Percentiles rank a stretch among this genome's conserved stretches.
Evolutionary conservation across 1,140 invertebrate genomes (phyloP).

Genomic region (Apis laboriosa): DNA sequence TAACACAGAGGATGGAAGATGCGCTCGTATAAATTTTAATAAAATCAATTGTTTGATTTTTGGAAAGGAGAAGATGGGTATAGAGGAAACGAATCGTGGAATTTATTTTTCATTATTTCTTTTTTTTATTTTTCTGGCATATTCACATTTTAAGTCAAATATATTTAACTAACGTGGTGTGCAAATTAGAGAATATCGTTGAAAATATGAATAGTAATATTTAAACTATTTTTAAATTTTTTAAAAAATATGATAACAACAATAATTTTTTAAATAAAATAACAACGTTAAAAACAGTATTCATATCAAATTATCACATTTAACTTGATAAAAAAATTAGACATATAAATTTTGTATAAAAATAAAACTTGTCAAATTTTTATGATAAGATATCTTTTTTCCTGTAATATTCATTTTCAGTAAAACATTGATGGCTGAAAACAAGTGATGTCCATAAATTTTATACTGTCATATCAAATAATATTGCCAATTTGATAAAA

Average conservation of each 20-base stretch:
- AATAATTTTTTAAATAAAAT: too few species aligned
- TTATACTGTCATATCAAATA: background rate
- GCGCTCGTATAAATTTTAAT: constrained; percentile 44
- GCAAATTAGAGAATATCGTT: too few species aligned
- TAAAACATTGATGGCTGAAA: background rate
- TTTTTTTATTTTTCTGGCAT: background rate
- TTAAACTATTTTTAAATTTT: too few species aligned
- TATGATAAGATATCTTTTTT: background rate
- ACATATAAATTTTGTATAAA: background rate
- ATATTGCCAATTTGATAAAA: background rate
- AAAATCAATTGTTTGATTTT: constrained; percentile 38
- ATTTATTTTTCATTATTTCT: background rate
- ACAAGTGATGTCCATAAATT: background rate
- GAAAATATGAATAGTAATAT: too few species aligned
- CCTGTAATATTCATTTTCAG: background rate
- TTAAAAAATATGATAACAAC: too few species aligned
- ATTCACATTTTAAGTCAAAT: background rate
- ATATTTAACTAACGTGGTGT: too few species aligned
- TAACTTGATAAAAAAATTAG: background rate
- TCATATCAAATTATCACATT: too few species aligned
- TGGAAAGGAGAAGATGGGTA: background rate
- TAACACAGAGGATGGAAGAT: constrained; percentile 9
- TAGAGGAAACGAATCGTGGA: background rate
- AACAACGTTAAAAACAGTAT: too few species aligned
- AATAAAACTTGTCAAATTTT: background rate